phyloP scores from a whole-genome alignment of 2,113 vertebrate species.

The Hymenochirus boettgeri region DNA sequence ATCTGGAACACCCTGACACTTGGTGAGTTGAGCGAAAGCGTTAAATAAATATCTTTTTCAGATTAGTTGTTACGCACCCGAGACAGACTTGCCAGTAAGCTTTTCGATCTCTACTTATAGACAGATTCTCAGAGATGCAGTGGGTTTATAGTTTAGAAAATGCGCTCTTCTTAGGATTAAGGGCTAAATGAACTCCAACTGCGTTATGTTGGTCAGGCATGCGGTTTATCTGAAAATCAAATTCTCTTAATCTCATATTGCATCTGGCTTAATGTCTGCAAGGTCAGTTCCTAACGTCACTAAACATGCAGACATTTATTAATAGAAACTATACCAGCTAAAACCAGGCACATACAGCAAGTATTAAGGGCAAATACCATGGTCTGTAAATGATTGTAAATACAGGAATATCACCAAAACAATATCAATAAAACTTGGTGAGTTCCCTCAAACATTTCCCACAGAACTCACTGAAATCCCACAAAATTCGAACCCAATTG shows the following conservation, averaged over 20 bases:
- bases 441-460: too few relatives aligned
- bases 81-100: slow-evolving; percentile 5
- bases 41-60: too few relatives aligned
- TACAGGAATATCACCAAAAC: too few relatives aligned
- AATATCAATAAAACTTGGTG: too few relatives aligned
- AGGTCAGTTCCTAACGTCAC: slow-evolving; percentile 24
- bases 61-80: too few relatives aligned
- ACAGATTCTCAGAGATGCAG: slow-evolving; percentile 24
- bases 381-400: too few relatives aligned
- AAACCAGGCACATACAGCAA: too few relatives aligned
- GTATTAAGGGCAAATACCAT: too few relatives aligned
- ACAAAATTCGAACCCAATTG: too few relatives aligned
- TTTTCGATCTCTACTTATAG: slow-evolving; percentile 23
- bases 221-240: slow-evolving; percentile 42
- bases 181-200: slow-evolving; percentile 42
- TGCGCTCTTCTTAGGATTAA: slow-evolving; percentile 36
- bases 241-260: slow-evolving; percentile 45
- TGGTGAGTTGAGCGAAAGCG: too few relatives aligned
- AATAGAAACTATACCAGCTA: slow-evolving; percentile 7
- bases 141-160: slow-evolving; percentile 22
- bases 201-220: slow-evolving; percentile 42
- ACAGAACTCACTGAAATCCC: too few relatives aligned
- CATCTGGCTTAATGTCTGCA: slow-evolving; percentile 48
- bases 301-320: slow-evolving; percentile 11
- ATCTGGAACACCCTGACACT: too few relatives aligned